A percentile compares a stretch with the other conserved stretches of the same genome.
Conservation (phyloP, 1,140 invertebrate genomes). For the Pararge aegeria region DNA sequence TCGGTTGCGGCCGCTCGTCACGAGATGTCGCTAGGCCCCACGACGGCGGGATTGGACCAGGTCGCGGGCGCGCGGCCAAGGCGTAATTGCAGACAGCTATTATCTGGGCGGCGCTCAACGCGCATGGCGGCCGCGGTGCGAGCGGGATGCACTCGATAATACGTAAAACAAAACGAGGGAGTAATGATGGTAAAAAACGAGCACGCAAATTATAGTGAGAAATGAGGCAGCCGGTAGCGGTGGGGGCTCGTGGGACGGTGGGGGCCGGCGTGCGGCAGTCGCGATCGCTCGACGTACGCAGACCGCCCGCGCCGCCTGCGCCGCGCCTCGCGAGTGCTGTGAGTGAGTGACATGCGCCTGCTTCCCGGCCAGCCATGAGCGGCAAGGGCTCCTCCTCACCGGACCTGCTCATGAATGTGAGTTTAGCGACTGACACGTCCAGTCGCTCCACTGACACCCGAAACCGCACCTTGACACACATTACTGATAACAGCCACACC, state of each 20-base stretch:
- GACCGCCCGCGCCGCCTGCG: slow-evolving; percentile 70
- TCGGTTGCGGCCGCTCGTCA: slow-evolving; percentile 40
- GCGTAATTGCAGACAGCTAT: slow-evolving; percentile 72
- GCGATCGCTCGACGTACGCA: slow-evolving; percentile 61
- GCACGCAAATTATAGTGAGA: slow-evolving; percentile 79
- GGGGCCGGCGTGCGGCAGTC: slow-evolving; percentile 62
- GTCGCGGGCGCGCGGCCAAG: slow-evolving; percentile 31
- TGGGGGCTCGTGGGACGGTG: slow-evolving; percentile 64
- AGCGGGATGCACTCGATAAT: slow-evolving; percentile 78
- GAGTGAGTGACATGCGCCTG: slow-evolving; percentile 61
- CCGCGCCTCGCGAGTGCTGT: slow-evolving; percentile 40
- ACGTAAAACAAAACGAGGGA: slow-evolving; percentile 79
- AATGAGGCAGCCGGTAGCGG: slow-evolving; percentile 78
- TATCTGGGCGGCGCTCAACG: slow-evolving; percentile 73
- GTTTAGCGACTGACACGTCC: slow-evolving; percentile 40
- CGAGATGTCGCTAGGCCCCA: slow-evolving; percentile 54
- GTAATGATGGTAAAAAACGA: slow-evolving; percentile 79
- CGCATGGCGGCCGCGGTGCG: slow-evolving; percentile 73
- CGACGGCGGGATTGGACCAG: slow-evolving; percentile 3
- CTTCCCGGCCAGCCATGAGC: slow-evolving; percentile 65
- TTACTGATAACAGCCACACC: background rate
- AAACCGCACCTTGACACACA: slow-evolving; percentile 5
- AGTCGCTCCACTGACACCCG: slow-evolving; percentile 4
- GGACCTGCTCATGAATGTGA: slow-evolving; percentile 80
- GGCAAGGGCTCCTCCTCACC: slow-evolving; percentile 75